Percentiles rank a stretch among this genome's conserved stretches.
Conservation (phyloP, 2,888 invertebrate genomes). For the Trisateles emortualis region DNA sequence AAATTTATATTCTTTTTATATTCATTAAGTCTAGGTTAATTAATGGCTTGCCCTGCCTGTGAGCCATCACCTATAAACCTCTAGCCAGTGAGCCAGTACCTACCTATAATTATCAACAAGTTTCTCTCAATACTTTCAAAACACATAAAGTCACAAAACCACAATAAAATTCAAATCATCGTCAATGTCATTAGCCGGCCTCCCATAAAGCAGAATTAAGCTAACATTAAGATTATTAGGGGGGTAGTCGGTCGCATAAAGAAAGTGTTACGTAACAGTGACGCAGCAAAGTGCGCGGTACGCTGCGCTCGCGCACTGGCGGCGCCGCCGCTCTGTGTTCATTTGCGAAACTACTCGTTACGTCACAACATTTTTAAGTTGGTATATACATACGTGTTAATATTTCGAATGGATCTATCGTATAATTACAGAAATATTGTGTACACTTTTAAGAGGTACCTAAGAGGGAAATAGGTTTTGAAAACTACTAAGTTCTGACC, state of each 20-base stretch:
- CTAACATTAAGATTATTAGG: neutral
- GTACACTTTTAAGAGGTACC: too few relatives aligned
- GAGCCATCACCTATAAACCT: too few relatives aligned
- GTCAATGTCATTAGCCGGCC: neutral
- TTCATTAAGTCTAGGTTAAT: too few relatives aligned
- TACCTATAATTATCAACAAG: too few relatives aligned
- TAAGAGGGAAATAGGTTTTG: too few relatives aligned
- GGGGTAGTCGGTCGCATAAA: slow-evolving; percentile 50
- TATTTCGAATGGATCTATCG: neutral
- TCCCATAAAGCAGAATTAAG: neutral
- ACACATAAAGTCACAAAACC: too few relatives aligned
- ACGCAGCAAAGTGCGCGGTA: slow-evolving; percentile 43
- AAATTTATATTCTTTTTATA: too few relatives aligned
- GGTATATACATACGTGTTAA: neutral
- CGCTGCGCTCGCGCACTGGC: slow-evolving; percentile 43
- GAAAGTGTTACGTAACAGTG: slow-evolving; percentile 61
- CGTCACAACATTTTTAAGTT: neutral
- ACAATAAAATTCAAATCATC: too few relatives aligned
- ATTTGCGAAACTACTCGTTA: slow-evolving; percentile 63
- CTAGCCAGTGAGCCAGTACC: too few relatives aligned
- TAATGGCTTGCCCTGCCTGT: too few relatives aligned
- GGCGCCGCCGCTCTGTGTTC: slow-evolving; percentile 38
- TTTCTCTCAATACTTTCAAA: neutral
- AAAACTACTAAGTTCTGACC: too few relatives aligned
- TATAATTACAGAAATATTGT: too few relatives aligned